These are phyloP conservation scores for Bolinopsis microptera DNA, from an alignment of 37 sponge, comb jelly and placozoan genomes.

Conservation along the genomic window DNA sequence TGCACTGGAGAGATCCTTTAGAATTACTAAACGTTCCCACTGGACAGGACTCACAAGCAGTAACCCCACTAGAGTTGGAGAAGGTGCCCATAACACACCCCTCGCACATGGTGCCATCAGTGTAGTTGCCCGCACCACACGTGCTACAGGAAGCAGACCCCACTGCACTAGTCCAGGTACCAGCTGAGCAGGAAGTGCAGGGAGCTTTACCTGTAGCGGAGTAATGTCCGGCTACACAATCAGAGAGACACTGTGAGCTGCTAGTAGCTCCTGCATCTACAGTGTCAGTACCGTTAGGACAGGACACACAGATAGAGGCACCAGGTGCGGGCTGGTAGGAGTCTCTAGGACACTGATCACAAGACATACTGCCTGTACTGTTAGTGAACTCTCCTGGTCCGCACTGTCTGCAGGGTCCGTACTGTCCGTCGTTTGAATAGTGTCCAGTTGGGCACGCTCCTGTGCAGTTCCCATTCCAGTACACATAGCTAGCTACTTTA, in stretches of 20 bases:
- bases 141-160: not conserved
- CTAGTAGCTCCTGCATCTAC: slow-evolving; percentile 2
- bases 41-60: not conserved
- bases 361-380: not conserved
- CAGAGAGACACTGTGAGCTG: slow-evolving; percentile 12
- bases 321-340: not conserved
- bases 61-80: not conserved
- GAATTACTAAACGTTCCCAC: not conserved
- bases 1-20: not conserved
- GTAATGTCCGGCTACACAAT: slow-evolving; percentile 34
- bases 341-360: slow-evolving; percentile 20
- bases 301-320: not conserved
- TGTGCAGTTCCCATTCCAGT: slow-evolving; percentile 34
- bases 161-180: not conserved
- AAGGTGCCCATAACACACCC: not conserved
- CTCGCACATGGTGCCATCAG: slow-evolving; percentile 23
- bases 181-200: slow-evolving; percentile 18
- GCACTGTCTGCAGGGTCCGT: slow-evolving; percentile 44
- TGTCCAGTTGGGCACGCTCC: slow-evolving; percentile 21
- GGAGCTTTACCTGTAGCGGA: slow-evolving; percentile 45
- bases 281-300: slow-evolving; percentile 39
- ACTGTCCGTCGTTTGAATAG: not conserved
- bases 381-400: not conserved
- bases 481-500: not conserved
- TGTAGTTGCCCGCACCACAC: slow-evolving; percentile 24